These are phyloP conservation scores for Gallinago nigripennis DNA, from an alignment of 2,797 vertebrate species.

Conservation along the genomic window DNA sequence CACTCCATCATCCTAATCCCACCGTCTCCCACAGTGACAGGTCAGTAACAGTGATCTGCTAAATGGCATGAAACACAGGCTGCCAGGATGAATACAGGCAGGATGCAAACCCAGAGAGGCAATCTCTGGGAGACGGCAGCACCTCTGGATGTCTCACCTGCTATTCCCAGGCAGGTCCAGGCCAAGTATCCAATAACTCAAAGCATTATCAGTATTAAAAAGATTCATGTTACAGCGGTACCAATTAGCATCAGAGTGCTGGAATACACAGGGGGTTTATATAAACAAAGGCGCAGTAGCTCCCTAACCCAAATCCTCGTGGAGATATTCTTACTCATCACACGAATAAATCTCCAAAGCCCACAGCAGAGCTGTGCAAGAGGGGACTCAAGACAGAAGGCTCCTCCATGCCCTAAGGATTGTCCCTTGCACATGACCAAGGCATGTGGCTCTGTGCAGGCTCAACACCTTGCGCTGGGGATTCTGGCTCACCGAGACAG, in stretches of 20 bases:
- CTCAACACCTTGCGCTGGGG: accelerated
- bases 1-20: slow-evolving; percentile 39
- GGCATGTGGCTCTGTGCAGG: accelerated
- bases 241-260: neutral
- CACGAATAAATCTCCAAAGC: neutral
- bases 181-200: neutral
- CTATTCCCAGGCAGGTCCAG: neutral
- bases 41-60: neutral
- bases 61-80: neutral
- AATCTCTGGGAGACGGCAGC: neutral
- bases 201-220: neutral
- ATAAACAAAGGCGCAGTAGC: neutral
- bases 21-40: neutral
- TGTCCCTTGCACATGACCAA: accelerated
- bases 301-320: neutral
- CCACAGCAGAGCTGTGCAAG: neutral
- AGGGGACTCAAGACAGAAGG: neutral
- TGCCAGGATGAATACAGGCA: neutral
- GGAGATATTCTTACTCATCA: neutral
- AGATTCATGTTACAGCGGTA: neutral
- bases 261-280: neutral
- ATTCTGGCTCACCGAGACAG: neutral
- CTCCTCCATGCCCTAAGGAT: neutral
- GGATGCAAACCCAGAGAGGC: neutral
- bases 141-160: neutral